Percentiles rank a stretch among this genome's conserved stretches.
phyloP scores from a whole-genome alignment of 2,113 vertebrate species.

The Scopus umbretta region DNA sequence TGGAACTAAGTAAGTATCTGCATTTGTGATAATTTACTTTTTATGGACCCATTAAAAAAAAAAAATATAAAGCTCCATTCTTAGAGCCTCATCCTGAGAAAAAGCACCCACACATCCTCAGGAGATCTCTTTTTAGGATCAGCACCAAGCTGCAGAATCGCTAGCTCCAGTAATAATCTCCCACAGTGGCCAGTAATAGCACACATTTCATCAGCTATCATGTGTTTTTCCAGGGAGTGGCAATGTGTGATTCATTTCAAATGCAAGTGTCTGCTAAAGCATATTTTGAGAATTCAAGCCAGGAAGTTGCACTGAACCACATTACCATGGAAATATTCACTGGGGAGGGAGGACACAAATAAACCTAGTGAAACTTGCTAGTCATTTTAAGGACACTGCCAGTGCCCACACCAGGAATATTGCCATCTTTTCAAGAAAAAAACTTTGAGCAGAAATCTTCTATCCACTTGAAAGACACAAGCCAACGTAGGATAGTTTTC shows the following conservation, averaged over 20 bases:
- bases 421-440: neutral
- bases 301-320: neutral
- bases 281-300: constrained; percentile 7
- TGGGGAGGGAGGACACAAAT: neutral
- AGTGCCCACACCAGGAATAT: neutral
- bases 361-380: neutral
- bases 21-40: neutral
- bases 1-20: neutral
- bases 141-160: neutral
- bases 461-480: neutral
- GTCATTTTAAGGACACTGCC: neutral
- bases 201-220: neutral
- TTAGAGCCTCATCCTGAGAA: neutral
- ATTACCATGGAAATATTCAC: constrained; percentile 13
- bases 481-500: neutral
- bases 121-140: neutral
- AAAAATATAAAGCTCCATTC: neutral
- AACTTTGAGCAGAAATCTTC: neutral
- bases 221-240: constrained; percentile 26
- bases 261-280: neutral
- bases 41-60: neutral
- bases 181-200: neutral
- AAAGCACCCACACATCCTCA: neutral
- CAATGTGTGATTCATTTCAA: neutral
- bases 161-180: neutral